These are phyloP conservation scores for Lasioglossum marginatum DNA, from an alignment of 2,888 invertebrate genomes.

Conservation along the genomic window DNA sequence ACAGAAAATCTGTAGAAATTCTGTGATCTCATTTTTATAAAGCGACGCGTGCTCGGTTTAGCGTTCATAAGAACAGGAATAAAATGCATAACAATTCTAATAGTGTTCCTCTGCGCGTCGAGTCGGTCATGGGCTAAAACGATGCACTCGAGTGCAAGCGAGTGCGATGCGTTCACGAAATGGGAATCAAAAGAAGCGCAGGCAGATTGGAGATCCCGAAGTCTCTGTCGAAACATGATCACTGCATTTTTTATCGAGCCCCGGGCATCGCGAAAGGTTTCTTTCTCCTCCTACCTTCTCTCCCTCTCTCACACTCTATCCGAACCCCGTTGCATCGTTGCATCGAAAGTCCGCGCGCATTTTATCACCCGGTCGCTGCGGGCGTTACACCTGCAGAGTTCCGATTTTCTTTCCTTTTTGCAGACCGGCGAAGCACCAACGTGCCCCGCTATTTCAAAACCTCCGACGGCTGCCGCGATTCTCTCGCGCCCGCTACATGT, in stretches of 20 bases:
- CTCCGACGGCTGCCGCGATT: no score
- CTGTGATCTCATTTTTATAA: no score
- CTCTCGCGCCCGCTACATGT: no score
- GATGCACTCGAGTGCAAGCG: neutral
- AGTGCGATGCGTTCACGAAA: slow-evolving; percentile 20
- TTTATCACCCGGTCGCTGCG: slow-evolving; percentile 77
- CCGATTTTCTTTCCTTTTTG: slow-evolving; percentile 59
- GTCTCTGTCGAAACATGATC: slow-evolving; percentile 74
- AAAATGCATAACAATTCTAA: no score
- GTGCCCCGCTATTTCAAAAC: no score
- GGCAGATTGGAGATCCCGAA: slow-evolving; percentile 67
- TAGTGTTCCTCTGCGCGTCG: neutral
- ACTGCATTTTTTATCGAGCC: slow-evolving; percentile 73
- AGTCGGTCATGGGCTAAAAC: neutral
- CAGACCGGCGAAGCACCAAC: slow-evolving; percentile 36
- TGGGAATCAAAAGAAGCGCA: slow-evolving; percentile 54
- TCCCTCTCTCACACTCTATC: neutral
- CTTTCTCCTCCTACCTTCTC: slow-evolving; percentile 21
- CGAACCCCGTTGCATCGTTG: slow-evolving; percentile 13
- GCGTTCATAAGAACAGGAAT: no score
- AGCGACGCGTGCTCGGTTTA: no score
- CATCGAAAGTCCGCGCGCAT: slow-evolving; percentile 70
- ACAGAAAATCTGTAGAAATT: no score
- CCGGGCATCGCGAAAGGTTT: slow-evolving; percentile 65
- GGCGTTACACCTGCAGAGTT: slow-evolving; percentile 78